Conservation (phyloP, 2,113 vertebrate species). For the Stigmatopora argus region DNA sequence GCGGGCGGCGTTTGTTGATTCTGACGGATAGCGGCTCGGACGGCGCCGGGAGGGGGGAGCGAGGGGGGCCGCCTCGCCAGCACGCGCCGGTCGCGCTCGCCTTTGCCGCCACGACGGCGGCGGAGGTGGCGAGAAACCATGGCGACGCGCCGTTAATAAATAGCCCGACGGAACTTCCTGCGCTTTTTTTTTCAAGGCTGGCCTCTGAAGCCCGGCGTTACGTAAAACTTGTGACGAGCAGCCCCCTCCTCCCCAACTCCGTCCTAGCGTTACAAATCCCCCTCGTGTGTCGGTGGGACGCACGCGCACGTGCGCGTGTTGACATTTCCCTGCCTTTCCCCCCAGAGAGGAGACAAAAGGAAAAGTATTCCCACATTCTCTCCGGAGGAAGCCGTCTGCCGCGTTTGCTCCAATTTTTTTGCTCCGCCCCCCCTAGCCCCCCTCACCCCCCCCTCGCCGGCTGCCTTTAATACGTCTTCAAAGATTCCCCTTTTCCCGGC, state of each 20-base stretch:
- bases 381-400: constrained; percentile 53
- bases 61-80: constrained; percentile 18
- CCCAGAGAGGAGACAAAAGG: constrained; percentile 41
- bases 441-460: neutral
- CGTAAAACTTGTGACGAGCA: constrained; percentile 41
- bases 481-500: constrained; percentile 21
- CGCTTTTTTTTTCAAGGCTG: constrained; percentile 33
- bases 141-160: constrained; percentile 62
- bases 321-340: constrained; percentile 54
- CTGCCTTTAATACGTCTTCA: constrained; percentile 28
- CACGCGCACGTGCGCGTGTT: constrained; percentile 31
- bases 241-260: constrained; percentile 10
- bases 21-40: constrained; percentile 35
- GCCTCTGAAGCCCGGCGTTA: constrained; percentile 46
- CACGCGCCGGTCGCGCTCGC: constrained; percentile 24
- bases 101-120: constrained; percentile 34
- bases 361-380: constrained; percentile 58
- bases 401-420: constrained; percentile 41
- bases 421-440: neutral
- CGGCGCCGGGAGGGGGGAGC: neutral
- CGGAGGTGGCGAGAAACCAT: constrained; percentile 56
- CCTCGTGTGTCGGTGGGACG: constrained; percentile 16
- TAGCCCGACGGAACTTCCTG: constrained; percentile 45
- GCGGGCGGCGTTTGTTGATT: constrained; percentile 26
- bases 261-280: constrained; percentile 38